Base-by-base conservation (phyloP, 2,113 vertebrate genomes). In the Perccottus glenii region DNA sequence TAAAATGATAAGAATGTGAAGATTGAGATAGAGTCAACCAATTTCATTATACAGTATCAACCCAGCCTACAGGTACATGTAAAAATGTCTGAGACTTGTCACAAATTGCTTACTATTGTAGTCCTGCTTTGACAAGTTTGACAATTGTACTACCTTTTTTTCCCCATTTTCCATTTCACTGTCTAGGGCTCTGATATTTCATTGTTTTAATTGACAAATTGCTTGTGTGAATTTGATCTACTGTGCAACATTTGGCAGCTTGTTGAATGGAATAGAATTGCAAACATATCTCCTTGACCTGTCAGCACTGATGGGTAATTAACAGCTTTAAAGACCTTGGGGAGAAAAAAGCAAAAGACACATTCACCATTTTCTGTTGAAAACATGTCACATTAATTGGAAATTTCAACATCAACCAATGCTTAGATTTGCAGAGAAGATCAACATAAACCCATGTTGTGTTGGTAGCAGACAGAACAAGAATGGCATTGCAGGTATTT, bases 321-420 rank as follows among this genome's bases (percentile, higher is more conserved):
- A 75, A 70, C 65, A n/a, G 56, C 70, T 72, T 64, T 57, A 61
- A 60, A 83, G 75, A 75, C 72, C 44, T 70, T 79, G 73, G 80
- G 19, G 19, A 27, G 19, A 27, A 72, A 73, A 55, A 33, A 64
- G 66, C 75, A 85, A 81, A n/a, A 79, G 48, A 68, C 47, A 62
- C 61, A 51, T 82, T 82, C 78, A 27, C 63, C 70, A 57, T 75
- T 73, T 89, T 84, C 70, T 69, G 67, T 65, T 78, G 57, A 70
- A 14, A 89, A 81, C 60, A 59, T 63, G 74, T 73, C 81, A 78
- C 73, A 89, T 84, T 81, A 83, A 87, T 88, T 79, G 74, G 71
- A 80, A 59, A 63, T 76, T 78, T 73, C 82, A 70, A 85, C 82
- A 84, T 83, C 60, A 68, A 78, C 63, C 75, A 62, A 69, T 56